Evolutionary conservation across 2,797 vertebrate species (phyloP), one percentile per base, ranked within the genome.

Genomic region (Phalloptychus januarius): DNA sequence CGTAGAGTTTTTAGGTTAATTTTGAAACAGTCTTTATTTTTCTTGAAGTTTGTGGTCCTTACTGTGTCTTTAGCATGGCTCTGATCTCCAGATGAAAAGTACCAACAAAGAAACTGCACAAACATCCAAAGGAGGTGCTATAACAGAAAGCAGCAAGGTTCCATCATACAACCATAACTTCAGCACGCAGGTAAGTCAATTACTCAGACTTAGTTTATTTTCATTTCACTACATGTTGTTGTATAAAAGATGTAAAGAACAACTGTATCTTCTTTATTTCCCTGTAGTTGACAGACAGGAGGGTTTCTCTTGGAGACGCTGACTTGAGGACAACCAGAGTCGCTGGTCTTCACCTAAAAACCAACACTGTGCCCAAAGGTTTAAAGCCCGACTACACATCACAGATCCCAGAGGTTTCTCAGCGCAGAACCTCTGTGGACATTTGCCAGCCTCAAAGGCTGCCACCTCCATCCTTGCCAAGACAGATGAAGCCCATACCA

Each of bases 61-160:
- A 10, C 12, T 81, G 25, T 83, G 50, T 81, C 46, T 79, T 58
- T 92, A 99, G 98, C 95, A 95, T 58, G 96, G 94, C 52, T 94
- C 95, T 78, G 95, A 96, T 89, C 81, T 97, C 65, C 95, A 95
- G 90, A 89, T 93, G 31, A 94, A 93, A 82, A 88, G 91, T 56
- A 91, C 92, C 76, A 82, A 94, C 77, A 92, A 94, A 70, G 94
- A 94, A 80, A 91, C 93, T n/a, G 95, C 93, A 40, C 87, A 95
- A 90, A 88, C 88, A 71, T 92, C 95, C 81, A 95, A 91, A 91
- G 93, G 95, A 3, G 92, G 90, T 74, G 92, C 95, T 77, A 82
- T 94, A 65, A 87, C 92, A 36, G 88, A 87, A 12, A 69, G 40
- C 56, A 15, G 44, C 42, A 79, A 44, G 33, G 40, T 38, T 18